Conservation (phyloP, 2,888 invertebrate species). For the Tetropium fuscum region DNA sequence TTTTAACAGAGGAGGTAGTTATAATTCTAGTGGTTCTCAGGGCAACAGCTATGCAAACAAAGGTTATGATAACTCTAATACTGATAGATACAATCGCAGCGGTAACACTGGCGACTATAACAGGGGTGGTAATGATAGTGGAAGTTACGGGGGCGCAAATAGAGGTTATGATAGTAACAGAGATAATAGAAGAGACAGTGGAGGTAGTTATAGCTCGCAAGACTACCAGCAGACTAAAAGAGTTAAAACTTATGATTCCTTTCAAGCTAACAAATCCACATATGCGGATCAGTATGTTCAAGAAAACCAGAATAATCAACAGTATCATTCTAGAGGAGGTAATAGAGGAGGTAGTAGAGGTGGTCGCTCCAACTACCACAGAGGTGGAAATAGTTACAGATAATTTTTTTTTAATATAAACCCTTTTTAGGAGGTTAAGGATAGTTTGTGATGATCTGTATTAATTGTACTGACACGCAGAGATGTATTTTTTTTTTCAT, state of each 20-base stretch:
- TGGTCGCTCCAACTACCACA: conserved; percentile 60
- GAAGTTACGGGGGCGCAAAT: conserved; percentile 56
- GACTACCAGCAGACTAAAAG: conserved; percentile 60
- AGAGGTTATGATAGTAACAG: conserved; percentile 63
- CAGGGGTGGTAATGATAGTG: conserved; percentile 45
- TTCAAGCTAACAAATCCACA: conserved; percentile 60
- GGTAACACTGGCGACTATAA: conserved; percentile 32
- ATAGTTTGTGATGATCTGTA: too few species aligned
- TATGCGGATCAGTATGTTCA: conserved; percentile 66
- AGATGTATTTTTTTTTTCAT: too few species aligned
- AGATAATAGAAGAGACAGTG: conserved; percentile 57
- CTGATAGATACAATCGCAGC: conserved; percentile 33
- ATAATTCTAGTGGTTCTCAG: conserved; percentile 55
- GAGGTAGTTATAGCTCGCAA: conserved; percentile 52
- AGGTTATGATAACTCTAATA: conserved; percentile 26
- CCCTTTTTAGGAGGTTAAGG: too few species aligned
- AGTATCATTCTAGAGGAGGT: conserved; percentile 56
- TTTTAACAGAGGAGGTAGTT: conserved; percentile 54
- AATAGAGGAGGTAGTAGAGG: conserved; percentile 45
- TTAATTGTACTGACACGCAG: too few species aligned
- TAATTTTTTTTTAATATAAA: conserved; percentile 3
- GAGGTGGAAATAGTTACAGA: conserved; percentile 37
- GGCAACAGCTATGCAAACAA: conserved; percentile 29
- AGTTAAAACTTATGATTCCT: conserved; percentile 64
- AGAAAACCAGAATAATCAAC: conserved; percentile 63